Evolutionary conservation across 1,140 invertebrate genomes (phyloP), one percentile per base, ranked within the genome.

Genomic region (Calliopsis andreniformis): DNA sequence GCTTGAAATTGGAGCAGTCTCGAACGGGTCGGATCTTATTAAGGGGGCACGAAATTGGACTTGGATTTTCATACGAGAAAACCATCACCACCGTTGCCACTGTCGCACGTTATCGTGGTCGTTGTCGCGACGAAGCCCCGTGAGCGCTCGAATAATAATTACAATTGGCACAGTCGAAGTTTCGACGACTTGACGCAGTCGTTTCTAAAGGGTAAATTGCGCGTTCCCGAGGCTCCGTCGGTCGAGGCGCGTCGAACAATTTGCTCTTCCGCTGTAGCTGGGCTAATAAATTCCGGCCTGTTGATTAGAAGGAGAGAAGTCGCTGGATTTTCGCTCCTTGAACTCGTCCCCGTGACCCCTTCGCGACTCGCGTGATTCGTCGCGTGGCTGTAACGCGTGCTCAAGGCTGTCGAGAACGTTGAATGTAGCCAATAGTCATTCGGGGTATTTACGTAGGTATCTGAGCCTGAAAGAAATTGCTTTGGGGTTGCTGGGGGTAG

Each of bases 1-100:
- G 66, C 43, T 51, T 14, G 66, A 68, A 76, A 76, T 76, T 76
- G 55, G 72, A 76, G 64, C 72, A 76, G 51, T 8, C 39, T 23
- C 30, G 28, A 7, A n/a, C 42, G 6, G 20, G 45, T 30, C 47
- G 63, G 43, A 76, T 76, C 72, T 76, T 76, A 69, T 69, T 32
- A 42, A 69, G 32, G 55, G 43, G 64, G 25, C 25, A 16, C 62
- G 42, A 47, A 76, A 58, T 58, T 69, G 63, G 63, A 75, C 62
- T 67, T 76, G 64, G 55, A 76, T 69, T 61, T 20, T 76, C 64
- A 18, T 16, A 25, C 55, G 64, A 30, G 45, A 39, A 69, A 66
- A 47, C 49, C 51, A 12, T 18, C 49, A 35, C 10, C 18, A 58
- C 18, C 55, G 56, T 18, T n/a, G n/a, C n/a, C n/a, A n/a, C n/a